These are phyloP conservation scores for Neomorphus geoffroyi DNA, from an alignment of 2,797 vertebrate species.

Conservation along the genomic window DNA sequence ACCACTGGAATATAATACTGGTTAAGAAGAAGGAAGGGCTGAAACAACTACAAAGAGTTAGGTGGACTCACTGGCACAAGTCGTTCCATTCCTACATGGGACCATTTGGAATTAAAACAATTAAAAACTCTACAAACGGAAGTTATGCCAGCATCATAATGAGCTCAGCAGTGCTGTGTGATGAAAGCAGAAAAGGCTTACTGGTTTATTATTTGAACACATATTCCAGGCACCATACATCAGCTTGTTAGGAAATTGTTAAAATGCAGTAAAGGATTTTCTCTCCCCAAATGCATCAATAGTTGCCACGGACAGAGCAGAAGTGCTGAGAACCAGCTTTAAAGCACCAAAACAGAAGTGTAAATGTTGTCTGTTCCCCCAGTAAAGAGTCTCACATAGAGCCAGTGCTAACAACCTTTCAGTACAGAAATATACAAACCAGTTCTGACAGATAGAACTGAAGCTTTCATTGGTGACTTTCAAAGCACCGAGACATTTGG, in stretches of 20 bases:
- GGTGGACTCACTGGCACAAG: conserved; percentile 43
- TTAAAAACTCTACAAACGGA: neutral
- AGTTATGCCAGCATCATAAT: conserved; percentile 19
- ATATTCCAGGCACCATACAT: conserved; percentile 9
- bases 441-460: neutral
- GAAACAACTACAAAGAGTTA: conserved; percentile 68
- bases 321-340: conserved; percentile 37
- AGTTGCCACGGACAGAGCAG: conserved; percentile 16
- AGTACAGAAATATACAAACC: neutral
- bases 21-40: conserved; percentile 65
- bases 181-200: conserved; percentile 26
- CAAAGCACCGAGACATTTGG: neutral
- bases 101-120: conserved; percentile 34
- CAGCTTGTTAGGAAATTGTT: conserved; percentile 24
- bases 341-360: conserved; percentile 54
- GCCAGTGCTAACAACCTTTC: neutral
- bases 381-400: accelerated
- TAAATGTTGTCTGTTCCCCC: conserved; percentile 12
- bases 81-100: conserved; percentile 1
- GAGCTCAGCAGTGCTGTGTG: conserved; percentile 44
- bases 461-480: neutral
- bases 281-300: neutral
- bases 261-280: conserved; percentile 4
- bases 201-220: conserved; percentile 12
- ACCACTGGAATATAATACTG: conserved; percentile 79